Base-by-base conservation (phyloP, 1,140 invertebrate species). In the Maniola jurtina region DNA sequence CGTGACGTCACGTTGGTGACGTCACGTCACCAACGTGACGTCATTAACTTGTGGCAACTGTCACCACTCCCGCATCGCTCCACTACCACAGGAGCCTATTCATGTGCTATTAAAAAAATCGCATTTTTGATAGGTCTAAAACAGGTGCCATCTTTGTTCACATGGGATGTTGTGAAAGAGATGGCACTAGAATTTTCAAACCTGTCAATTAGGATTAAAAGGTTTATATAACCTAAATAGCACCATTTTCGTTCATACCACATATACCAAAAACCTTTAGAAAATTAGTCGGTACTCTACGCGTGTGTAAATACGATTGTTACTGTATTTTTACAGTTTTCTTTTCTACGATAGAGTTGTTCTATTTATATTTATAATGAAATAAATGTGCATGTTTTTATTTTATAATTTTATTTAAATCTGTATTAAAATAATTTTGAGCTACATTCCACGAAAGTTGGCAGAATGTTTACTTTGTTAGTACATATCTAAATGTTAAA, bases 331-430 rank as follows among this genome's bases (percentile, higher is more conserved):
- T 45, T 13, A 45, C 42, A 45, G 42, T 45, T 45, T 42, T 11
- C 40, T 42, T 42, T 42, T 45, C 42, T 45, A 45, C 42, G 9
- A 45, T 45, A 45, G 13, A 13, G 13, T 45, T 1, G 13, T 45
- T 45, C 42, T 45, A 45, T 45, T 9, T 38, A 38, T 38, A 9
- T 45, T 45, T 45, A 45, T 45, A 8, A n/a, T 5, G 42, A 45
- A 6, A 45, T n/a, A 38, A 38, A 45, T 45, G 42, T 45, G 42
- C 42, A 13, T 38, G 38, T 9, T 38, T 38, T 3, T 38, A 38
- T 48, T 48, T 48, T 48, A 1, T 48, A 48, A 48, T 14, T 48
- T 48, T 16, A 52, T 9, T 33, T 25, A 52, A 52, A 25, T 52
- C 25, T 25, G 4, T 25, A 25, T 25, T 25, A 2, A 25, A 25